Evolutionary conservation across 2,797 vertebrate genomes (phyloP).

Genomic region (Pipistrellus pipistrellus): DNA sequence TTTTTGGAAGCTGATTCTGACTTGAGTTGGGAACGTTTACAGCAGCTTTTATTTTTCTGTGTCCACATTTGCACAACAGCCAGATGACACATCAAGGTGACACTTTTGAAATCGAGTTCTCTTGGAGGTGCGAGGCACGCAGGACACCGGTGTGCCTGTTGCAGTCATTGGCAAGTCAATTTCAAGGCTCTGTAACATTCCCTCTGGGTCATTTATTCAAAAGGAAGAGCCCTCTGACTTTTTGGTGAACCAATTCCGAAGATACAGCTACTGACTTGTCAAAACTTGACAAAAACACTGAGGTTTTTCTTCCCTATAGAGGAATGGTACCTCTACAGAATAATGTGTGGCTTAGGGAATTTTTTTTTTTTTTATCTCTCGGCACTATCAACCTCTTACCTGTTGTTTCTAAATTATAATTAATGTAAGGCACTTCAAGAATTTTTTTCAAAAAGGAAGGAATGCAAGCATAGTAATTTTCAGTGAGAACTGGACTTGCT

Average conservation of each 20-base stretch:
- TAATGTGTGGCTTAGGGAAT: neutral
- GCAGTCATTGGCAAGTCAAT: slow-evolving; percentile 4
- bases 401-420: slow-evolving; percentile 31
- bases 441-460: neutral
- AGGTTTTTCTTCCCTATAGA: neutral
- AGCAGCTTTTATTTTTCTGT: slow-evolving; percentile 48
- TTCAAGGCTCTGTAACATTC: slow-evolving; percentile 13
- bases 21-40: neutral
- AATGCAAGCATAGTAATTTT: neutral
- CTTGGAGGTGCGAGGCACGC: slow-evolving; percentile 63
- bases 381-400: neutral
- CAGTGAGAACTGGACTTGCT: neutral
- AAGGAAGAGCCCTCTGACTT: slow-evolving; percentile 50
- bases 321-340: neutral
- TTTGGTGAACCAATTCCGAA: neutral
- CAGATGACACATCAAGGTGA: slow-evolving; percentile 65
- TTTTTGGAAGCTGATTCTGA: slow-evolving; percentile 38
- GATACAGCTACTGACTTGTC: neutral
- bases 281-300: slow-evolving; percentile 9
- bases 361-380: slow-evolving; percentile 4
- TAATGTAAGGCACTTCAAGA: neutral
- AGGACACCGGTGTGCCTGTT: neutral
- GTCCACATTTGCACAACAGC: neutral
- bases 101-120: slow-evolving; percentile 61
- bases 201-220: neutral